A percentile compares a stretch with the other conserved stretches of the same genome.
Conservation (phyloP, 2,113 vertebrate species). For the Anas platyrhynchos region DNA sequence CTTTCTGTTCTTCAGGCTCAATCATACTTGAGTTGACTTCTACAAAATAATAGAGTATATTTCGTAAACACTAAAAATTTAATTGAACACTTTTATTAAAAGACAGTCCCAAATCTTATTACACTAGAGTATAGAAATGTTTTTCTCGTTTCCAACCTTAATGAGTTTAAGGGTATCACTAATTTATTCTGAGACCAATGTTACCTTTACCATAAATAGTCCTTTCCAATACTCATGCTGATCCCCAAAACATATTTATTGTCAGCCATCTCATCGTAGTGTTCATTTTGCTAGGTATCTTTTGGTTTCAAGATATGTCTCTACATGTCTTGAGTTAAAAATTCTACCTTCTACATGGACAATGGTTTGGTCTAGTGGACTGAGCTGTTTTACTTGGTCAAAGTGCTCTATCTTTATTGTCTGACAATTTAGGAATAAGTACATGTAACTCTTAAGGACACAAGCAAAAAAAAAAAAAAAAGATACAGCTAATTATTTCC, state of each 20-base stretch:
- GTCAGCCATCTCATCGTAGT: neutral
- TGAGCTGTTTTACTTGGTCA: neutral
- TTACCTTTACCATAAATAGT: neutral
- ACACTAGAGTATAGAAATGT: neutral
- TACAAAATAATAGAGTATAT: neutral
- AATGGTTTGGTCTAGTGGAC: neutral
- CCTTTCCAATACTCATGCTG: neutral
- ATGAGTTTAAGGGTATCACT: neutral
- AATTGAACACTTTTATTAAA: neutral
- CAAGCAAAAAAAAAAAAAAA: neutral
- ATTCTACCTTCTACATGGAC: neutral
- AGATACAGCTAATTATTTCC: neutral
- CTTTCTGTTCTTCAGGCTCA: neutral
- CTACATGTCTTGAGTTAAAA: neutral
- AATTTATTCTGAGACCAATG: neutral
- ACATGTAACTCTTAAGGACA: neutral
- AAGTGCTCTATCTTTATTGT: neutral
- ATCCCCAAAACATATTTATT: neutral
- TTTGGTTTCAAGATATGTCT: neutral
- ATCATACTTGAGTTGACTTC: neutral
- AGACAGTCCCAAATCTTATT: neutral
- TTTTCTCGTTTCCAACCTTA: neutral
- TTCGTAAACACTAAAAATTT: neutral
- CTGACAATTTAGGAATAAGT: neutral
- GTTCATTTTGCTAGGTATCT: neutral